Evolutionary conservation across 2,888 invertebrate species (phyloP), one percentile per base, ranked within the genome.

Genomic region (Buathra laborator): DNA sequence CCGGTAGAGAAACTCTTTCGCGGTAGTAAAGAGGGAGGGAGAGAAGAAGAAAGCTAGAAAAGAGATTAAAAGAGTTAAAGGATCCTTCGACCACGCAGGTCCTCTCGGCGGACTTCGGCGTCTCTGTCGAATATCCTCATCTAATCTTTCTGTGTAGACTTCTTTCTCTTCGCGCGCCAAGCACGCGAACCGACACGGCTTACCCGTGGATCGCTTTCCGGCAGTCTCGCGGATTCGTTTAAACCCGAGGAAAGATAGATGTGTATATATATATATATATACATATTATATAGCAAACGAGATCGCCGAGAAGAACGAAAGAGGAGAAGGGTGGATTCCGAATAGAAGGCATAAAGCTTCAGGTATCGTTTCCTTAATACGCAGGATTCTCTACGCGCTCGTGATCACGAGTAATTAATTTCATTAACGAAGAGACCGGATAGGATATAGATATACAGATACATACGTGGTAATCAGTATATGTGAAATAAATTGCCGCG

Each of bases 321-420:
- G 53, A 67, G 67, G 62, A 67, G 71, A 64, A 62, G 68, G 56
- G 66, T 56, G 32, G 56, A 2, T 44, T 16, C 72, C 48, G 68
- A 77, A 78, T 70, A 59, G 14, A 44, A 76, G 67, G 19, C 43
- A 24, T 67, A 51, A 12, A 16, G 16, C 29, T 24, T 32, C 24
- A 29, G 76, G 67, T 68, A 81, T 84, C 81, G 81, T 81, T 81
- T 78, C 74, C 84, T 84, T 66, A 48, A 81, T 76, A 85, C 81
- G 81, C 81, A 79, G 81, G 70, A 85, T 85, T 67, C 37, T 78
- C 71, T 71, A 81, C 77, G 81, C 72, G 78, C 81, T 78, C 85
- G 79, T 81, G 78, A 85, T 85, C 81, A 82, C 85, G 78, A 85
- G 85, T 78, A 85, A 85, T 85, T 85, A 85, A 85, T 85, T 85